These are phyloP conservation scores for Takifugu rubripes DNA, from an alignment of 2,797 vertebrate species.

Conservation along the genomic window DNA sequence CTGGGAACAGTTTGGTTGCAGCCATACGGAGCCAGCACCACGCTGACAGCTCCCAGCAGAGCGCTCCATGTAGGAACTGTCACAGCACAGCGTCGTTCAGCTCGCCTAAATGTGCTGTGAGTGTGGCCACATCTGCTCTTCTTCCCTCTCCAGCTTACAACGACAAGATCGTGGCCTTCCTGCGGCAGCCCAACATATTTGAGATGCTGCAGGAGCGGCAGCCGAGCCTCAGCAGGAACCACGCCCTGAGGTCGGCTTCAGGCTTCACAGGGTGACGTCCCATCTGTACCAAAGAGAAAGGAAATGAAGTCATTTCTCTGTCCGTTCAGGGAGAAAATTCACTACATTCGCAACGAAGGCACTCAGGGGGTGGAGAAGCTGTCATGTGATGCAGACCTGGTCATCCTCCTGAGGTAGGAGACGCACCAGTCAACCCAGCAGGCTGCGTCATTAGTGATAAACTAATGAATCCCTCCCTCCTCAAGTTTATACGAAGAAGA, in stretches of 20 bases:
- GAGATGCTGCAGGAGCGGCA: constrained; percentile 96
- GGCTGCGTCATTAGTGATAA: neutral
- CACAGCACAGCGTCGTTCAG: neutral
- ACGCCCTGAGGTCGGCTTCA: constrained; percentile 83
- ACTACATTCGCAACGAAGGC: constrained; percentile 94
- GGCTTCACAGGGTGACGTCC: too few relatives aligned
- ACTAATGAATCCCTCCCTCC: neutral
- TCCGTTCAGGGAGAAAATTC: constrained; percentile 90
- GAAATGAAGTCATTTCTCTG: too few relatives aligned
- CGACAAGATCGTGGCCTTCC: constrained; percentile 97
- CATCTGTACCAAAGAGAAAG: too few relatives aligned
- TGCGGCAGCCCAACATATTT: constrained; percentile 94
- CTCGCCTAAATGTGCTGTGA: neutral
- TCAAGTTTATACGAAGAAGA: constrained; percentile 95
- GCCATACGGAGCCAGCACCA: constrained; percentile 89
- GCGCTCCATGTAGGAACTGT: constrained; percentile 62
- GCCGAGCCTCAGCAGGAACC: constrained; percentile 90
- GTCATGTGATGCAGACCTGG: constrained; percentile 95
- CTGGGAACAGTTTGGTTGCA: constrained; percentile 88
- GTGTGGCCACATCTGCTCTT: neutral
- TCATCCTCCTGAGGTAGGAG: constrained; percentile 90
- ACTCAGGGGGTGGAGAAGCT: constrained; percentile 91
- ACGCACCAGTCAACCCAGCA: neutral
- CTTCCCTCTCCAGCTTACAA: constrained; percentile 83
- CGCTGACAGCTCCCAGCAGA: constrained; percentile 80